Base-by-base conservation (phyloP, 2,113 vertebrate species). In the Nansenia antarctica region DNA sequence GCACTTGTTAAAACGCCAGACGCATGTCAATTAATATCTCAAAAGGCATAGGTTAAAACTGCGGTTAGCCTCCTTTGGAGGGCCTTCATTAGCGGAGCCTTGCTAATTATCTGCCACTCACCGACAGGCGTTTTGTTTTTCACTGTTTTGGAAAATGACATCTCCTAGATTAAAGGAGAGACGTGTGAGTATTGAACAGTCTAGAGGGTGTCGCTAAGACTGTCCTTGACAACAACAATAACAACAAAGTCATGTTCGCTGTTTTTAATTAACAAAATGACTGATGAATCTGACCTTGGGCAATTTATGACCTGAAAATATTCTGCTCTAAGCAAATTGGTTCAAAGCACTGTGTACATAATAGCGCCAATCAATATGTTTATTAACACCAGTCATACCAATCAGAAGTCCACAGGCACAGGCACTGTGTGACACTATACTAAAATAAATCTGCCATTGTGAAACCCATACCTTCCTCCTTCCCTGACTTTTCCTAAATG, bases 1-100 rank as follows among this genome's bases (percentile, higher is more conserved):
- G 64, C 75, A 57, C 73, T 83, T 76, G 74, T 85, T 81, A 65
- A 78, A 74, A 85, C 72, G 75, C 70, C 74, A 85, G 81, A 72
- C 58, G 69, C 73, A 82, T 53, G 69, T 65, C 74, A 73, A 72
- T 57, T 55, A 27, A 64, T 18, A 64, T 57, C 71, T 67, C 72
- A 70, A 81, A 70, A 81, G 78, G 78, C 83, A 78, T 52, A 0
- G 52, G 42, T 69, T 65, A 79, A 63, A 69, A 63, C 62, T 20
- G n/a, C n/a, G 66, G 72, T 74, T 66, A 67, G 68, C 72, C 73
- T 63, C 65, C 74, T 39, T 15, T 68, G 65, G 39, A 63, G 24
- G 49, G 61, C 39, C 55, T 55, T 70, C 69, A 73, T 69, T 83
- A 64, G 45, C 22, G 32, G 14, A 18, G 58, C 52, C 57, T n/a